Evolutionary conservation across 2,797 vertebrate genomes (phyloP).

Genomic region (Poeciliopsis paucimaculata): DNA sequence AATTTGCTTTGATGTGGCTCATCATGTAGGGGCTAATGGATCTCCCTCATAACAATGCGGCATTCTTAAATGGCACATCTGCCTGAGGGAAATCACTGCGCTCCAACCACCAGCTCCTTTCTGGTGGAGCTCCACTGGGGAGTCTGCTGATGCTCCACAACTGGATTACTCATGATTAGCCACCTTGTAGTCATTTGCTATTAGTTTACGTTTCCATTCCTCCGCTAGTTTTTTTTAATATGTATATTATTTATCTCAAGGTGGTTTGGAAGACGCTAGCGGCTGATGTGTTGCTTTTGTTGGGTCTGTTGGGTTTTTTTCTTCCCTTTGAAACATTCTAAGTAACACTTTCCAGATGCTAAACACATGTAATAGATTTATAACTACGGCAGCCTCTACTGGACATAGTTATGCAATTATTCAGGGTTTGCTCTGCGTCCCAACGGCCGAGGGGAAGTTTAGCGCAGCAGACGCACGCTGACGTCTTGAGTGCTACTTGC

Average conservation of each 20-base stretch:
- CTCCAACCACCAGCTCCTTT: conserved; percentile 85
- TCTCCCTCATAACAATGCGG: conserved; percentile 92
- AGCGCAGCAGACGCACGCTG: not conserved
- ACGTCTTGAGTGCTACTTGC: not conserved
- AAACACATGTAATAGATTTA: conserved; percentile 32
- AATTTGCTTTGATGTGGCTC: conserved; percentile 92
- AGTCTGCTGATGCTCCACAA: conserved; percentile 73
- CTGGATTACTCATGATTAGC: conserved; percentile 69
- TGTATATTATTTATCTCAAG: conserved; percentile 27
- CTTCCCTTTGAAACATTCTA: conserved; percentile 21
- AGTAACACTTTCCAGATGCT: conserved; percentile 41
- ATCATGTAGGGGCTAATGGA: conserved; percentile 90
- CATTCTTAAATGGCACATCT: conserved; percentile 89
- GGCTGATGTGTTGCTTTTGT: conserved; percentile 15
- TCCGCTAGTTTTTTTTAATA: conserved; percentile 25
- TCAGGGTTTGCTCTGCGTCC: not conserved
- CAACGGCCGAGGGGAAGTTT: not conserved
- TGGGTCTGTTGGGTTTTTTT: not conserved
- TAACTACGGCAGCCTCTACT: not conserved
- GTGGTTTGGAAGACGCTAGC: conserved; percentile 28
- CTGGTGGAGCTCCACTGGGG: conserved; percentile 79
- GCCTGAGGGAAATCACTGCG: conserved; percentile 87
- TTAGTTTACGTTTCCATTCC: conserved; percentile 60
- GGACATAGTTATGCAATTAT: not conserved
- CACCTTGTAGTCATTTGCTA: conserved; percentile 67